Evolutionary conservation across 2,113 vertebrate species (phyloP).

Genomic region (Corythoichthys intestinalis): DNA sequence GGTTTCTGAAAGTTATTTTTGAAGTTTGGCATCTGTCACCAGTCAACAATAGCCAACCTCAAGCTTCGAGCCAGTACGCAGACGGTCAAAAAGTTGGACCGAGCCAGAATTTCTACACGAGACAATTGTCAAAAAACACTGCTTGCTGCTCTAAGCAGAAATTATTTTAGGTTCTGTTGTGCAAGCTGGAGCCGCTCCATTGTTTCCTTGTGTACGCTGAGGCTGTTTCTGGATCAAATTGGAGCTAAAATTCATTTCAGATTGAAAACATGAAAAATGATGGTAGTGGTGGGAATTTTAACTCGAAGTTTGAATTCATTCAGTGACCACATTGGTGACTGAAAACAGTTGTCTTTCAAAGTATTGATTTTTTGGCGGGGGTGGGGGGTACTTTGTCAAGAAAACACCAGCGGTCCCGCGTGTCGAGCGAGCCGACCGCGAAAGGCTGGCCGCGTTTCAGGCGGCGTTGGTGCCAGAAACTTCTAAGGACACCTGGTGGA

Average conservation of each 20-base stretch:
- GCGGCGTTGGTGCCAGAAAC: constrained; percentile 34
- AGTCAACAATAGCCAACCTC: not conserved
- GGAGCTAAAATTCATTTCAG: too few species aligned
- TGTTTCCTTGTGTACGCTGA: not conserved
- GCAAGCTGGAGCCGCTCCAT: constrained; percentile 1
- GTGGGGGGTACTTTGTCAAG: not conserved
- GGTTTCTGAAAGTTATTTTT: not conserved
- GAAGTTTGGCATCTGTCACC: not conserved
- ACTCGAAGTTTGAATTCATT: too few species aligned
- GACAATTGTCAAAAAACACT: not conserved
- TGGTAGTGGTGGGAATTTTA: too few species aligned
- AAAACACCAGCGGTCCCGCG: constrained; percentile 15
- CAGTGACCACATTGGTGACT: too few species aligned
- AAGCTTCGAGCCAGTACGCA: not conserved
- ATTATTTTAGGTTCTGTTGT: not conserved
- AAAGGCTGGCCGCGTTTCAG: constrained; percentile 24
- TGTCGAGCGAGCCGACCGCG: constrained; percentile 18
- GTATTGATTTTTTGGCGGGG: too few species aligned
- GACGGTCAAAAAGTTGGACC: not conserved
- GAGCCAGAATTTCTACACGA: not conserved
- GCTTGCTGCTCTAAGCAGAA: not conserved
- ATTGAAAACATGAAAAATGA: too few species aligned
- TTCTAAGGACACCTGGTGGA: constrained; percentile 45
- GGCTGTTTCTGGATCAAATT: too few species aligned
- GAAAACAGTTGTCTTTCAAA: not conserved